Evolutionary conservation across 2,797 vertebrate genomes (phyloP).

Genomic region (Sebastiscus tertius): DNA sequence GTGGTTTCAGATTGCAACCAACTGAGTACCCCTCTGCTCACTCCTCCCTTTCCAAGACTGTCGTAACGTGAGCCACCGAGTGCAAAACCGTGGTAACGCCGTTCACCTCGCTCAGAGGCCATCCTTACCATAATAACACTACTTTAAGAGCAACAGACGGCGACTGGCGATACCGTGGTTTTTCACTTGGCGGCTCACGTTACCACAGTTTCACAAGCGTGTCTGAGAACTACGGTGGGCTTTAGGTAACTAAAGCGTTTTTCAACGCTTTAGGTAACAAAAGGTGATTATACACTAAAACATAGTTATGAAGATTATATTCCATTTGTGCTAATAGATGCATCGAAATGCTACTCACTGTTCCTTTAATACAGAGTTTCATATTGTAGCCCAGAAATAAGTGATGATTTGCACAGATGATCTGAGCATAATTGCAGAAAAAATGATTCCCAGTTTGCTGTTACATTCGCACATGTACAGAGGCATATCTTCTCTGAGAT

Average conservation of each 20-base stretch:
- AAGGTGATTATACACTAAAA: neutral
- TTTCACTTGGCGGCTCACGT: neutral
- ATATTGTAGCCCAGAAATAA: neutral
- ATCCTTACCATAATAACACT: neutral
- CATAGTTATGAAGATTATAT: neutral
- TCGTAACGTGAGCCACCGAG: too few relatives aligned
- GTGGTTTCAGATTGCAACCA: too few relatives aligned
- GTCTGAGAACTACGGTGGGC: neutral
- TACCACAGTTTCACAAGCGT: neutral
- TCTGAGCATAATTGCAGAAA: neutral
- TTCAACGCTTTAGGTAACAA: too few relatives aligned
- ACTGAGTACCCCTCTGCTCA: too few relatives aligned
- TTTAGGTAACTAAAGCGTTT: too few relatives aligned
- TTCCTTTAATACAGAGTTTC: neutral
- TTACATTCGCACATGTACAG: conserved; percentile 2
- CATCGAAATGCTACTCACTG: neutral
- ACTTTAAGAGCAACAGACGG: neutral
- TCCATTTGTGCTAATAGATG: neutral
- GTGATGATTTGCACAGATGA: conserved; percentile 12
- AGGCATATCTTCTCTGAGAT: conserved; percentile 2
- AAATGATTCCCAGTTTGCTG: conserved; percentile 6
- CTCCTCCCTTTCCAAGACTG: too few relatives aligned
- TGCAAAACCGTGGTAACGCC: neutral
- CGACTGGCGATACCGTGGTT: neutral
- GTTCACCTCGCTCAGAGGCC: neutral